Evolutionary conservation across 2,888 invertebrate species (phyloP), one percentile per base, ranked within the genome.

Genomic region (Petrolisthes manimaculis): DNA sequence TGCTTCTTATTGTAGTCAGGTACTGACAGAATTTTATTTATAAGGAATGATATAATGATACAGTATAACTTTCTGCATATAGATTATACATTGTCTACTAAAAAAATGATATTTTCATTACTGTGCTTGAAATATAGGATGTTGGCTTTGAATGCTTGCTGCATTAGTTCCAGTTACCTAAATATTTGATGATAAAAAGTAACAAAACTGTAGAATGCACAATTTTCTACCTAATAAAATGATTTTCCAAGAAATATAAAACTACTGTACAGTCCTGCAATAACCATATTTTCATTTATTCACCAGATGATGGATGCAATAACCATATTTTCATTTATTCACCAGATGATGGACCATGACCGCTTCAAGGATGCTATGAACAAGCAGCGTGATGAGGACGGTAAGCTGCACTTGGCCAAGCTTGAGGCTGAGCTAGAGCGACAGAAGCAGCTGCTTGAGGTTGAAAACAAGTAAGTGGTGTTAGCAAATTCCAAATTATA

Each of bases 361-460:
- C 95, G 95, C 92, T 92, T 97, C 53, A 94, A 95, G 89, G 93
- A 94, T 18, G 96, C 96, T 0, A 93, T 97, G 54, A 95, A 95
- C 86, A 93, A 95, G 4, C 94, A 95, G 78, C 93, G 94, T 55
- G 93, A 93, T 53, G 95, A 95, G 54, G 95, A 95, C 91, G 93
- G 94, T 0, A 93, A 93, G 82, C 92, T 94, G 0, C 92, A 94
- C 3, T 93, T 93, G 54, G 93, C 94, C 91, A 93, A 92, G 69
- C 92, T 97, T 9, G 95, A 96, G 61, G 95, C 95, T 90, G 95
- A 96, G 92, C 92, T 96, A 21, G 95, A 96, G 87, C 94, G 94
- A 78, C 96, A 97, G 92, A 95, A 94, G 91, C 93, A 95, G 54
- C 94, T 95, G 86, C 93, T 96, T 82, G 95, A 96, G 71, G 92